Percentiles rank a stretch among this genome's conserved stretches.
Evolutionary conservation across 2,888 invertebrate genomes (phyloP).

Genomic region (Podotricha telesiphe): DNA sequence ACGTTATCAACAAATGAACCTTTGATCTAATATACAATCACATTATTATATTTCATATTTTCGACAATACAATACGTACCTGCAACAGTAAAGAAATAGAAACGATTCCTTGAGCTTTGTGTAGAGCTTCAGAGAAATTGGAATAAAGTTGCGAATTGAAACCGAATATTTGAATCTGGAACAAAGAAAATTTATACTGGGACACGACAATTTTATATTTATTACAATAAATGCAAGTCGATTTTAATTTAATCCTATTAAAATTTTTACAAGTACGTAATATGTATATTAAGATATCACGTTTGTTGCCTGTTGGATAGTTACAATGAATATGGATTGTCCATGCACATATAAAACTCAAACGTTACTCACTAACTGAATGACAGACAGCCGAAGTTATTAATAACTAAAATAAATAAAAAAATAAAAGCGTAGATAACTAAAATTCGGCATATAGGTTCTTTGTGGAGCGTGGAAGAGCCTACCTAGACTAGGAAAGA

Average conservation of each 20-base stretch:
- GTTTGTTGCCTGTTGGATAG: background rate
- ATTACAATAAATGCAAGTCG: background rate
- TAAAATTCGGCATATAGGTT: too few species aligned
- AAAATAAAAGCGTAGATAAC: too few species aligned
- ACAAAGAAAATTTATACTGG: slow-evolving; percentile 58
- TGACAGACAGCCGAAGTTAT: too few species aligned
- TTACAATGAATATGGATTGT: background rate
- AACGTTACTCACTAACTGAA: too few species aligned
- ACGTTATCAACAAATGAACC: background rate
- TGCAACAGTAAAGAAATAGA: slow-evolving; percentile 97
- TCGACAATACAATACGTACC: slow-evolving; percentile 82
- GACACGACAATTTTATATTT: background rate
- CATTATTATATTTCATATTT: slow-evolving; percentile 18
- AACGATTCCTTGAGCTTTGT: slow-evolving; percentile 97
- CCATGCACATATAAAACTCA: too few species aligned
- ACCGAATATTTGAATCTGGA: slow-evolving; percentile 98
- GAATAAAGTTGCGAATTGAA: slow-evolving; percentile 98
- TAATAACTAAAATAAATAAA: too few species aligned
- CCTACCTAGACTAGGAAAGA: too few species aligned
- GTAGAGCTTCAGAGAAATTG: slow-evolving; percentile 97
- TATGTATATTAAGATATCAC: background rate
- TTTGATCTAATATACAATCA: slow-evolving; percentile 10
- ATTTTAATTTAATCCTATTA: background rate
- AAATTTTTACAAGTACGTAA: background rate
- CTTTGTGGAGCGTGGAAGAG: too few species aligned